Conservation (phyloP, 2,888 invertebrate species). For the Lasiommata megera region DNA sequence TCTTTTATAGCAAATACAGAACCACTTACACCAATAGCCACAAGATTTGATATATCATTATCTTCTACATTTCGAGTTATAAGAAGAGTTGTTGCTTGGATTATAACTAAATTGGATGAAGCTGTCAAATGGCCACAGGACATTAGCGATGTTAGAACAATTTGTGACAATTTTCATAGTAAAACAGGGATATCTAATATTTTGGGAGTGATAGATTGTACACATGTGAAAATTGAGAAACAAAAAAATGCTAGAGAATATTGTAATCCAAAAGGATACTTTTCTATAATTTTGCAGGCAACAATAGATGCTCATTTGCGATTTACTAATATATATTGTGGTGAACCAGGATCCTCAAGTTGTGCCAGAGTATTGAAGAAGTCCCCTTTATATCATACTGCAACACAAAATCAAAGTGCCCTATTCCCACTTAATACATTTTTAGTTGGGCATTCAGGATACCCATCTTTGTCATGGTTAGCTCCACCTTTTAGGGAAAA, state of each 20-base stretch:
- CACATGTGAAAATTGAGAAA: conserved; percentile 59
- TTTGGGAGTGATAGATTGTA: conserved; percentile 56
- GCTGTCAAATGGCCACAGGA: conserved; percentile 57
- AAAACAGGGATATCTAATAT: conserved; percentile 56
- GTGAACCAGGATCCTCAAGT: conserved; percentile 59
- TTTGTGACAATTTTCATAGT: conserved; percentile 48
- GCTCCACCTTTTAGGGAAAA: conserved; percentile 59
- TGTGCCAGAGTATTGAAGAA: conserved; percentile 52
- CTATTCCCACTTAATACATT: conserved; percentile 57
- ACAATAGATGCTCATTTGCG: conserved; percentile 54
- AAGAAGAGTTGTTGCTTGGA: conserved; percentile 58
- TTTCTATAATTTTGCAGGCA: conserved; percentile 56
- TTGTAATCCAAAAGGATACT: conserved; percentile 58
- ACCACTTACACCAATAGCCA: conserved; percentile 58
- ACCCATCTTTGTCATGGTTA: conserved; percentile 57
- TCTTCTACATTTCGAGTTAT: conserved; percentile 62
- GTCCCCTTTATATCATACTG: conserved; percentile 55
- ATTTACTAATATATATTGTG: conserved; percentile 61
- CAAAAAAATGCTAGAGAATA: conserved; percentile 58
- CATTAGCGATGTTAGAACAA: conserved; percentile 44
- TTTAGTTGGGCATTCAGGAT: conserved; percentile 56
- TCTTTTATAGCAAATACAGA: conserved; percentile 58
- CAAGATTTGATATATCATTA: conserved; percentile 60
- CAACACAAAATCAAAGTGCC: conserved; percentile 45
- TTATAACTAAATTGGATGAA: conserved; percentile 56